Percentiles rank a stretch among this genome's conserved stretches.
phyloP scores from a whole-genome alignment of 2,797 vertebrate species.

The Acrocephalus scirpaceus region DNA sequence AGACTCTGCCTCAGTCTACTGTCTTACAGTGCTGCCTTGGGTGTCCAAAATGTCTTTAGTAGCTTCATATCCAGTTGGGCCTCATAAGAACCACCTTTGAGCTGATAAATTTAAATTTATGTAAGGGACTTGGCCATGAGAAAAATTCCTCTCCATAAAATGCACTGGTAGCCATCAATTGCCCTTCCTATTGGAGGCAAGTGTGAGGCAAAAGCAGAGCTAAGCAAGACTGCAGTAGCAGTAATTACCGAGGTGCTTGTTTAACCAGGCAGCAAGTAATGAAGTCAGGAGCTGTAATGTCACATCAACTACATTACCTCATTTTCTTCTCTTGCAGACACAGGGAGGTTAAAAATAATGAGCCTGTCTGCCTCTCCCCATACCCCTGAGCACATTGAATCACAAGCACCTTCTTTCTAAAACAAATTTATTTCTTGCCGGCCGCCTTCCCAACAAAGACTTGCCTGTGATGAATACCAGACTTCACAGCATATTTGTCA shows the following conservation, averaged over 20 bases:
- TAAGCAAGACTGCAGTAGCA: background rate
- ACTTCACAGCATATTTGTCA: slow-evolving; percentile 92
- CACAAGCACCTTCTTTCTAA: slow-evolving; percentile 83
- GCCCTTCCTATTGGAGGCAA: background rate
- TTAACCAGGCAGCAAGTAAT: slow-evolving; percentile 58
- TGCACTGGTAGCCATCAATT: background rate
- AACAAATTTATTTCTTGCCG: slow-evolving; percentile 94
- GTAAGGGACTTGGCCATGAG: background rate
- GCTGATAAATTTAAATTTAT: background rate
- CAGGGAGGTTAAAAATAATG: slow-evolving; percentile 67
- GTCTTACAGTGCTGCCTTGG: background rate
- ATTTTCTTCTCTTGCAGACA: slow-evolving; percentile 52
- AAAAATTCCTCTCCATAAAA: background rate
- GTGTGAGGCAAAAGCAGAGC: background rate
- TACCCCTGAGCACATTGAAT: slow-evolving; percentile 78
- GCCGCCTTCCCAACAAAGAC: slow-evolving; percentile 86
- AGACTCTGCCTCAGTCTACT: background rate
- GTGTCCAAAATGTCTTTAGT: background rate
- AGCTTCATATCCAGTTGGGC: background rate
- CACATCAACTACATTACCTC: slow-evolving; percentile 52
- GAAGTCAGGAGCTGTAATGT: slow-evolving; percentile 52
- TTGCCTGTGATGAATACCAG: slow-evolving; percentile 81
- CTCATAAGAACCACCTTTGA: background rate
- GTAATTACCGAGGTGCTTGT: slow-evolving; percentile 34
- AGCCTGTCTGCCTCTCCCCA: slow-evolving; percentile 58